A percentile compares a stretch with the other conserved stretches of the same genome.
Evolutionary conservation across 1,140 invertebrate species (phyloP).

Genomic region (Tetramorium parvispinum): DNA sequence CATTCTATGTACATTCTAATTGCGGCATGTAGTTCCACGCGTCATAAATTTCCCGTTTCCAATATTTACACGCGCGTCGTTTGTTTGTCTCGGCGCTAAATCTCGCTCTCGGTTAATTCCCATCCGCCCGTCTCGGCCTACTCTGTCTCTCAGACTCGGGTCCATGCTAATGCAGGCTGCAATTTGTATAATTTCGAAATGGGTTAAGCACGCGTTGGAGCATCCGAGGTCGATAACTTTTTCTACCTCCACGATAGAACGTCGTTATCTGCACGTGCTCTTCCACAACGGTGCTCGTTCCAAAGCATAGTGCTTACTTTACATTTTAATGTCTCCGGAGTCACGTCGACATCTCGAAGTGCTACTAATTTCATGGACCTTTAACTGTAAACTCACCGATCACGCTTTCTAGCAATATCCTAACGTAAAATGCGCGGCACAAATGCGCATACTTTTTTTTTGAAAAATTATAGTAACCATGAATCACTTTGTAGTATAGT

Average conservation of each 20-base stretch:
- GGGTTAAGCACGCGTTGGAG: constrained; percentile 67
- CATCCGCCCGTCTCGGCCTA: background rate
- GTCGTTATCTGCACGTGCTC: constrained; percentile 72
- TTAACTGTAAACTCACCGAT: constrained; percentile 25
- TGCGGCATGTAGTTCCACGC: background rate
- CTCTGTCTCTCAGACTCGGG: background rate
- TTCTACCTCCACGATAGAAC: constrained; percentile 63
- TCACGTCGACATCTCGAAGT: constrained; percentile 44
- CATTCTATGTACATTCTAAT: background rate
- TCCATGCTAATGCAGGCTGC: constrained; percentile 62
- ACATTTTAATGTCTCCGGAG: constrained; percentile 67
- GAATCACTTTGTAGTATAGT: background rate
- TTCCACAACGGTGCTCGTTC: constrained; percentile 59
- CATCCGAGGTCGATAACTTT: constrained; percentile 71
- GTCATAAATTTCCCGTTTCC: constrained; percentile 9
- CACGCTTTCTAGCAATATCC: background rate
- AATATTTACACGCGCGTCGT: constrained; percentile 20
- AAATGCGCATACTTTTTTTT: background rate
- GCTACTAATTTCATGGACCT: constrained; percentile 63
- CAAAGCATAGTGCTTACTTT: constrained; percentile 60
- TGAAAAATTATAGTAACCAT: background rate
- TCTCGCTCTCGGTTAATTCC: constrained; percentile 38
- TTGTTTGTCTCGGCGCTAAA: constrained; percentile 26
- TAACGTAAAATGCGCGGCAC: background rate
- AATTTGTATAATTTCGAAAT: constrained; percentile 73